Percentiles rank a stretch among this genome's conserved stretches.
These are phyloP conservation scores for Montipora capitata DNA, from an alignment of 92 coral and sea anemone species.

Conservation along the genomic window DNA sequence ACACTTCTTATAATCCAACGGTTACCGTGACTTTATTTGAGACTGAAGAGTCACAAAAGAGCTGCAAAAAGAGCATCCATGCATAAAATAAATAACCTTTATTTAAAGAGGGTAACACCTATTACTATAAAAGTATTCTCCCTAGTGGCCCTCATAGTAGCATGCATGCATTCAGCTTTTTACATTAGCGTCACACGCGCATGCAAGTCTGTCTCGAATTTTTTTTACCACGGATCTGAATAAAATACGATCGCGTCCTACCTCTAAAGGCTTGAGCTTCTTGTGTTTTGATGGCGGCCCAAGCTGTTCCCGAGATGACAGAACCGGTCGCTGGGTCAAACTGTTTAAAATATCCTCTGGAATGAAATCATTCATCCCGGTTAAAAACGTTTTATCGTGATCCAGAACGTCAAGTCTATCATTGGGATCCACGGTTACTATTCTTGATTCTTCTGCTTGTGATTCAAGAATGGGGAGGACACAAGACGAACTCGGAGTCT, in stretches of 20 bases:
- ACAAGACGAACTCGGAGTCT: slow-evolving; percentile 86
- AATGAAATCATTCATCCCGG: slow-evolving; percentile 90
- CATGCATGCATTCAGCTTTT: too few relatives aligned
- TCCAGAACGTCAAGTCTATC: slow-evolving; percentile 55
- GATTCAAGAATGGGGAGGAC: slow-evolving; percentile 88
- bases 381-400: slow-evolving; percentile 77
- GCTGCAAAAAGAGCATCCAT: too few relatives aligned
- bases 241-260: background rate
- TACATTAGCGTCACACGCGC: too few relatives aligned
- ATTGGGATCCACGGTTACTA: slow-evolving; percentile 30
- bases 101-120: too few relatives aligned
- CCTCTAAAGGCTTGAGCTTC: slow-evolving; percentile 85
- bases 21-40: too few relatives aligned
- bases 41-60: too few relatives aligned
- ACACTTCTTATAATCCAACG: too few relatives aligned
- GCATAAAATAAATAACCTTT: too few relatives aligned
- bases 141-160: too few relatives aligned
- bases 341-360: slow-evolving; percentile 97
- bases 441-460: slow-evolving; percentile 65
- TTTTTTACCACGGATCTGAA: too few relatives aligned
- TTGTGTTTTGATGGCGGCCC: slow-evolving; percentile 94
- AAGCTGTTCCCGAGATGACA: slow-evolving; percentile 92
- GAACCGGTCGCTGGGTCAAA: slow-evolving; percentile 91
- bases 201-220: too few relatives aligned
- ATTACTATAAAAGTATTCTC: too few relatives aligned